Evolutionary conservation across 2,888 invertebrate species (phyloP).

Genomic region (Azorinus chamasolen): DNA sequence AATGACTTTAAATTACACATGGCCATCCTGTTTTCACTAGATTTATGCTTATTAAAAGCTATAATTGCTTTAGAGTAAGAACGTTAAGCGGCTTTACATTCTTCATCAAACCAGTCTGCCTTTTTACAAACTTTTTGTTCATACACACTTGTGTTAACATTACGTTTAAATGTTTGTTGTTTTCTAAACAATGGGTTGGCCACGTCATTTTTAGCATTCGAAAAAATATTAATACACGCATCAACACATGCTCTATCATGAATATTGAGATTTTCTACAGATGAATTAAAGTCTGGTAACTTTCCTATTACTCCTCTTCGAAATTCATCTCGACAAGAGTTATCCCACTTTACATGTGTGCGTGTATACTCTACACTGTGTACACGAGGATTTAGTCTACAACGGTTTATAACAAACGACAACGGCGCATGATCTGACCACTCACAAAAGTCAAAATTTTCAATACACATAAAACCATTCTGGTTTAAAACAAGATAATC

Average conservation of each 20-base stretch:
- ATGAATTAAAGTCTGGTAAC: slow-evolving; percentile 10
- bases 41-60: slow-evolving; percentile 3
- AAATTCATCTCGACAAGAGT: not conserved
- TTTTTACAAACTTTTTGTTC: not conserved
- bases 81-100: slow-evolving; percentile 5
- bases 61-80: not conserved
- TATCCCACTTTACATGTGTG: no score
- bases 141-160: no score
- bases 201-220: not conserved
- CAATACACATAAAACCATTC: not conserved
- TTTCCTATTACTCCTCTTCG: slow-evolving; percentile 3
- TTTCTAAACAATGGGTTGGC: slow-evolving; percentile 16
- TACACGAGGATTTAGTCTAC: no score
- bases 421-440: slow-evolving; percentile 9
- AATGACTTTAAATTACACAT: not conserved
- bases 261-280: not conserved
- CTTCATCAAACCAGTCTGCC: slow-evolving; percentile 8
- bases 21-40: not conserved
- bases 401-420: not conserved
- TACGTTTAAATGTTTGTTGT: no score
- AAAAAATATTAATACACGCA: slow-evolving; percentile 1
- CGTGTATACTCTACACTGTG: no score
- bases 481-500: slow-evolving; percentile 4
- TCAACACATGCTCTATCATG: not conserved
- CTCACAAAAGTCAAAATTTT: not conserved